Conservation (phyloP, 2,797 vertebrate genomes). For the Mallotus villosus region DNA sequence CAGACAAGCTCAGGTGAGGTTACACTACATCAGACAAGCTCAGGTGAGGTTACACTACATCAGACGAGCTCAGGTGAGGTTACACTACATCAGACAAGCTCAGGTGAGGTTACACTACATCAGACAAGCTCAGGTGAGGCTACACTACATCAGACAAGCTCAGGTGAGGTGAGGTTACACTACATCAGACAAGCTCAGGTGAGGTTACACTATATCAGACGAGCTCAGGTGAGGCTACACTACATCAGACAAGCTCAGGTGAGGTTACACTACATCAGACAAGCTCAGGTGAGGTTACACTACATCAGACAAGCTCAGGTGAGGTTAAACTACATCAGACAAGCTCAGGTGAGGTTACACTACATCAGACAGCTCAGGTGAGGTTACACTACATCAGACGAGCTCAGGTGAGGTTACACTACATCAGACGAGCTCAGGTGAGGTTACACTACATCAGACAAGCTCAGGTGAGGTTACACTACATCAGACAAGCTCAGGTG, state of each 20-base stretch:
- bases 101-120: too few species aligned
- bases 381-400: slow-evolving; percentile 69
- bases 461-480: slow-evolving; percentile 78
- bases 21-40: too few species aligned
- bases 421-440: slow-evolving; percentile 91
- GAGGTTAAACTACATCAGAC: slow-evolving; percentile 65
- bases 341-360: slow-evolving; percentile 79
- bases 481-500: slow-evolving; percentile 91
- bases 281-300: slow-evolving; percentile 79
- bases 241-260: slow-evolving; percentile 93
- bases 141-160: too few species aligned
- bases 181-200: slow-evolving; percentile 83
- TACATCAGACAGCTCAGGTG: slow-evolving; percentile 91
- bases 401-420: slow-evolving; percentile 78
- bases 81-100: too few species aligned
- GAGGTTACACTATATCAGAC: slow-evolving; percentile 65
- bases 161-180: too few species aligned
- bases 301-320: slow-evolving; percentile 93
- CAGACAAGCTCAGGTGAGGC: too few species aligned
- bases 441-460: slow-evolving; percentile 69
- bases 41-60: too few species aligned
- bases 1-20: too few species aligned
- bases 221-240: slow-evolving; percentile 79
- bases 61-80: too few species aligned
- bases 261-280: slow-evolving; percentile 65